phyloP scores from a whole-genome alignment of 2,113 vertebrate genomes.

The Brachyhypopomus occidentalis region DNA sequence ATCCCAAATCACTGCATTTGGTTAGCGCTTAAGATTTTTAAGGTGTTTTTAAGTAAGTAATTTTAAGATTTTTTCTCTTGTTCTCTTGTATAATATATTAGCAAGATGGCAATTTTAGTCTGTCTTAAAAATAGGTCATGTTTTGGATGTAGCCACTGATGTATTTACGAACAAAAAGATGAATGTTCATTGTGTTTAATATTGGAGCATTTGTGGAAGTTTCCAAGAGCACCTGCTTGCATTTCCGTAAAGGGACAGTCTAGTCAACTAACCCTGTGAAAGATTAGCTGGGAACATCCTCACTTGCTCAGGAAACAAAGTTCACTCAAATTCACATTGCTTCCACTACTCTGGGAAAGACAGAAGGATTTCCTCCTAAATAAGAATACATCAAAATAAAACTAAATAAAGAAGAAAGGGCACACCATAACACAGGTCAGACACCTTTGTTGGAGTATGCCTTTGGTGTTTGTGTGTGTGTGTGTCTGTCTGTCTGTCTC shows the following conservation, averaged over 20 bases:
- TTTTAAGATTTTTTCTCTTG: too few relatives aligned
- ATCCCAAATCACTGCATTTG: background rate
- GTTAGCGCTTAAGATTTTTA: background rate
- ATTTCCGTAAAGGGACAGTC: conserved; percentile 21
- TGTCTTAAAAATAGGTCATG: background rate
- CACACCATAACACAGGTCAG: conserved; percentile 34
- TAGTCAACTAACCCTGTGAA: conserved; percentile 32
- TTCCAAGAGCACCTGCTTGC: conserved; percentile 39
- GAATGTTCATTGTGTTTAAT: conserved; percentile 39
- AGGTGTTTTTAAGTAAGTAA: too few relatives aligned
- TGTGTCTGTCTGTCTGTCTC: background rate
- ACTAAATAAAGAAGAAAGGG: conserved; percentile 49
- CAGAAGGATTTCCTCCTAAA: conserved; percentile 55
- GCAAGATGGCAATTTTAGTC: background rate
- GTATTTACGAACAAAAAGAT: conserved; percentile 28
- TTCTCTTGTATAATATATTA: background rate
- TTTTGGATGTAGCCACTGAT: background rate
- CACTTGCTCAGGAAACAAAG: conserved; percentile 47
- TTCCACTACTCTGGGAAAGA: conserved; percentile 48
- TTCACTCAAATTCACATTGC: conserved; percentile 37
- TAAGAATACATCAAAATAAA: conserved; percentile 54
- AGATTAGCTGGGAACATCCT: conserved; percentile 50
- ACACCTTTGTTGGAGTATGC: conserved; percentile 30
- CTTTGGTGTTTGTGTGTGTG: conserved; percentile 12
- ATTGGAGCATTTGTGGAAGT: conserved; percentile 27